Conservation (phyloP, 1,140 invertebrate species). For the Muscidifurax raptorellus region DNA sequence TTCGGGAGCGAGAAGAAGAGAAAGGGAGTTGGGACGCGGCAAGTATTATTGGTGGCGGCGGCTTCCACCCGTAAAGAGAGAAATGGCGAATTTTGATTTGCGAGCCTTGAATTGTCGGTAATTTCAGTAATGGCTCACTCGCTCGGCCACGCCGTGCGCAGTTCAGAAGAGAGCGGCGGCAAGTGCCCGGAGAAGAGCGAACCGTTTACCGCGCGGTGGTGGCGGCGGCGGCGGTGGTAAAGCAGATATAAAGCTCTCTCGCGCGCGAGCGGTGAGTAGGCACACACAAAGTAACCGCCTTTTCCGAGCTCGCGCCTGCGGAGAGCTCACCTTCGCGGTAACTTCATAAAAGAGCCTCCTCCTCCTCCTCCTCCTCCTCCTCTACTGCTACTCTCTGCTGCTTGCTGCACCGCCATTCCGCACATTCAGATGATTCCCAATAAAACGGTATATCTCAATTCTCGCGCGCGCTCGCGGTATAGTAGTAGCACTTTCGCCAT, state of each 20-base stretch:
- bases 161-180: not conserved
- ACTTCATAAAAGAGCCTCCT: slow-evolving; percentile 69
- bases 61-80: slow-evolving; percentile 56
- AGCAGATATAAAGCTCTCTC: slow-evolving; percentile 55
- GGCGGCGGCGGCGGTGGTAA: slow-evolving; percentile 51
- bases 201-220: slow-evolving; percentile 55
- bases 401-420: not conserved
- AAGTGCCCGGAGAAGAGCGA: slow-evolving; percentile 51
- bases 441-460: slow-evolving; percentile 72
- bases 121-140: slow-evolving; percentile 75
- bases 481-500: slow-evolving; percentile 13
- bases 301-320: slow-evolving; percentile 55
- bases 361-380: slow-evolving; percentile 46
- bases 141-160: slow-evolving; percentile 50
- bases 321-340: slow-evolving; percentile 62
- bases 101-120: slow-evolving; percentile 72
- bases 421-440: slow-evolving; percentile 69
- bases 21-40: not conserved
- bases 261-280: not conserved
- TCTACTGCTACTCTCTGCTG: not conserved
- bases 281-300: slow-evolving; percentile 64
- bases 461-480: slow-evolving; percentile 41
- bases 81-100: slow-evolving; percentile 74
- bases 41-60: slow-evolving; percentile 38
- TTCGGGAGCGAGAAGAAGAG: slow-evolving; percentile 43